phyloP scores from a whole-genome alignment of 1,140 invertebrate species.

The Phortica variegata region DNA sequence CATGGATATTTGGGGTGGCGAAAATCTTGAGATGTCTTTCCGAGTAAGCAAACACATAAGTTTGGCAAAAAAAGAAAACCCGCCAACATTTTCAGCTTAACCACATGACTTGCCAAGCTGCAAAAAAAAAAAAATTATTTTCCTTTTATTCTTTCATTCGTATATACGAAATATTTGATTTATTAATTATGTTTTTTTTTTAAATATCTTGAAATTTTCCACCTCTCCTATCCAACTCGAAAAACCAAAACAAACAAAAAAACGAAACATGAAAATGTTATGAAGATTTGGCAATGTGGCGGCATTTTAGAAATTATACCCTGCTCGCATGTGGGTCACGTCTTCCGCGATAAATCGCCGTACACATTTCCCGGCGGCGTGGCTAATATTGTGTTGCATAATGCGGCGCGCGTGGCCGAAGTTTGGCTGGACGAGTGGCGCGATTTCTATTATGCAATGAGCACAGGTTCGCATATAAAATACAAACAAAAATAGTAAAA shows the following conservation, averaged over 20 bases:
- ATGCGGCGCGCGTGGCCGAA: constrained; percentile 92
- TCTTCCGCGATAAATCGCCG: constrained; percentile 98
- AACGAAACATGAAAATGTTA: no score
- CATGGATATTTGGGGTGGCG: constrained; percentile 99
- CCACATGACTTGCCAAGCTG: constrained; percentile 37
- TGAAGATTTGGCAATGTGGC: constrained; percentile 97
- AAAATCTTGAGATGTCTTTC: constrained; percentile 99
- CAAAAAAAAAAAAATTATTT: constrained; percentile 30
- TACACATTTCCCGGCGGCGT: constrained; percentile 99
- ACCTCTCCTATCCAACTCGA: constrained; percentile 23
- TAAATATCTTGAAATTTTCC: constrained; percentile 13
- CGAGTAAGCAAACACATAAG: constrained; percentile 75
- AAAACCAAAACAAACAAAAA: constrained; percentile 27
- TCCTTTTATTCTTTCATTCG: neutral
- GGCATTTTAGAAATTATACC: constrained; percentile 93
- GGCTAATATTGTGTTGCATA: constrained; percentile 92
- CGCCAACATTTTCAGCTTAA: constrained; percentile 3
- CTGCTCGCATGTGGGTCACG: constrained; percentile 95
- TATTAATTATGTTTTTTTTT: constrained; percentile 19
- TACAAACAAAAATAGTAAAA: constrained; percentile 16
- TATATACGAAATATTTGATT: constrained; percentile 15
- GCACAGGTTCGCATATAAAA: constrained; percentile 78
- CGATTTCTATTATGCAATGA: constrained; percentile 98
- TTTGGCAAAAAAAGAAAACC: no score
- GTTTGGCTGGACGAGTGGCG: constrained; percentile 99